Evolutionary conservation across 2,113 vertebrate species (phyloP), one percentile per base, ranked within the genome.

Genomic region (Kryptolebias marmoratus): DNA sequence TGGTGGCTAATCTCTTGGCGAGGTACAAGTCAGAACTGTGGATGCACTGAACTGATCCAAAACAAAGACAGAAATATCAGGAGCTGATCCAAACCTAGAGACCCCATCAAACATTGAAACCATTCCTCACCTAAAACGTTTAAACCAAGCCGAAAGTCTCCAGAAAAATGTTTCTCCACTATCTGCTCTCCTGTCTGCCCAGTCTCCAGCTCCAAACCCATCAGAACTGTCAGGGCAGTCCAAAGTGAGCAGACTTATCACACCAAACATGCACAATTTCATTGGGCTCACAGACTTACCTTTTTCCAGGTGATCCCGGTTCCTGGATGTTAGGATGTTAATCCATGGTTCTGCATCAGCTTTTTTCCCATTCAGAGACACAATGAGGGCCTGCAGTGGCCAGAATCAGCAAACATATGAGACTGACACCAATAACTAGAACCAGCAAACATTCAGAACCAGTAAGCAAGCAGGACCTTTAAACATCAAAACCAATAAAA

Each of bases 81-180:
- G 9, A 45, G 11, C 11, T 1, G 11, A 16, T 30, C 32, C 3
- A 42, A 2, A 27, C 6, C 12, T 16, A 9, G 13, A 67, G 2
- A 12, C 1, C 0, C 1, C 39, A n/a, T 54, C 28, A 62, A 16
- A 44, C 31, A 22, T 36, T n/a, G 30, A 0, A 22, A 56, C 47
- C 9, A 16, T 8, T 55, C 30, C 64, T 74, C 69, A 92, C 91
- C 90, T 68, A 94, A 83, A 49, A 88, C 84, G 28, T 65, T 85
- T 65, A 94, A 68, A 30, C 91, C 92, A 36, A 86, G 63, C 3
- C 32, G 78, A 11, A 92, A 2, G 59, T 94, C 93, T 68, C 90
- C 93, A 6, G 78, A 55, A 65, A 94, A 93, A 0, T 13, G 68
- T 68, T 88, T 91, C 56, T 93, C 89, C 68, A 94, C 18, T 16